phyloP scores from a whole-genome alignment of 2,797 vertebrate genomes.

The Peromyscus nudipes region DNA sequence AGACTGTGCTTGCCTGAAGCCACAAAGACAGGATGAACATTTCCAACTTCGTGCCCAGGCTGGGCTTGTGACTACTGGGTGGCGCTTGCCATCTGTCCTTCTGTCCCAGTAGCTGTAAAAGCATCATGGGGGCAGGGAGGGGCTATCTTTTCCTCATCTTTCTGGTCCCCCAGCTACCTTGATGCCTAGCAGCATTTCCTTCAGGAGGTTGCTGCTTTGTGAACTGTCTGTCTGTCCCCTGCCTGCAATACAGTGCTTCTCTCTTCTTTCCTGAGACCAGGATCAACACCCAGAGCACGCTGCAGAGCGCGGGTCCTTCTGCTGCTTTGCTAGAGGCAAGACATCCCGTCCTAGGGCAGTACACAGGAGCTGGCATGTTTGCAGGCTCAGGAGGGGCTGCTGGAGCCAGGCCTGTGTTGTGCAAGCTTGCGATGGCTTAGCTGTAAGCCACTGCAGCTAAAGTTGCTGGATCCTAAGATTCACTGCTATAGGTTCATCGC shows the following conservation, averaged over 20 bases:
- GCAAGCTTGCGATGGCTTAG: not conserved
- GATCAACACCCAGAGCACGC: not conserved
- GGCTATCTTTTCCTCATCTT: not conserved
- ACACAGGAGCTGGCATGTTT: not conserved
- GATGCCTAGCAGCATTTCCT: not conserved
- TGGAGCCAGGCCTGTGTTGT: not conserved
- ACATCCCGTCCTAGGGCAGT: not conserved
- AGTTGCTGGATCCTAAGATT: not conserved
- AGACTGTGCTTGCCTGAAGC: not conserved
- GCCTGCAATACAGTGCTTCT: not conserved
- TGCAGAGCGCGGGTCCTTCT: no score
- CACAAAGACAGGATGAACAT: not conserved
- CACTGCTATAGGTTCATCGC: not conserved
- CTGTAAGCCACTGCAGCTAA: not conserved
- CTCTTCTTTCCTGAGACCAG: not conserved
- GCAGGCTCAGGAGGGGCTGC: not conserved
- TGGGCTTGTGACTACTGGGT: not conserved
- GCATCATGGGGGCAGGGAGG: not conserved
- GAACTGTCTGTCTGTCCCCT: not conserved
- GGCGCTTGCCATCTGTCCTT: accelerated
- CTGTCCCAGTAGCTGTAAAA: not conserved
- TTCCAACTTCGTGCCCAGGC: not conserved
- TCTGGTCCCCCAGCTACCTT: not conserved
- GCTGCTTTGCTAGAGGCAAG: not conserved
- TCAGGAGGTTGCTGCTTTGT: not conserved